Evolutionary conservation across 2,113 vertebrate genomes (phyloP).

Genomic region (Eulemur rufifrons): DNA sequence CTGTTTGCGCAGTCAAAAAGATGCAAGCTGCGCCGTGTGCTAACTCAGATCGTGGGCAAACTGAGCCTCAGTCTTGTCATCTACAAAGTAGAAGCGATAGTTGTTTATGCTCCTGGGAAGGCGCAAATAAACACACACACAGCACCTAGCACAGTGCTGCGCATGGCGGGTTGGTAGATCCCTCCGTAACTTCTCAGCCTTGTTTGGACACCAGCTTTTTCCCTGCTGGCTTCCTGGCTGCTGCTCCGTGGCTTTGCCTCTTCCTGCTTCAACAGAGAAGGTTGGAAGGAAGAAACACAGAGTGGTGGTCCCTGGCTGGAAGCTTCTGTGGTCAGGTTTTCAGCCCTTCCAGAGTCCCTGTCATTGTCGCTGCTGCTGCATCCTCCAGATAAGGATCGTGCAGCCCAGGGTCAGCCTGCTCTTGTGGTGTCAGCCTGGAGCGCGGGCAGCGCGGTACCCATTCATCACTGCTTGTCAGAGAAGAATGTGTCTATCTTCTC

Average conservation of each 20-base stretch:
- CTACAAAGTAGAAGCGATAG: neutral
- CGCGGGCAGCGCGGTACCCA: neutral
- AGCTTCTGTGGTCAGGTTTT: neutral
- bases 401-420: neutral
- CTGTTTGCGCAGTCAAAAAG: no score
- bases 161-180: neutral
- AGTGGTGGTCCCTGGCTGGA: neutral
- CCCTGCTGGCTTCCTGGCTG: neutral
- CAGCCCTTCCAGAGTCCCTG: neutral
- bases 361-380: neutral
- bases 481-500: slow-evolving; percentile 31
- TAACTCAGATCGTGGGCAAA: neutral
- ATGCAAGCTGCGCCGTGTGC: neutral
- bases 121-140: no score
- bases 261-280: neutral
- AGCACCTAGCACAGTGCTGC: neutral
- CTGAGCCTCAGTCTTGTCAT: neutral
- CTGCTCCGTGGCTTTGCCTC: neutral
- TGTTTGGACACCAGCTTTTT: neutral
- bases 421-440: neutral
- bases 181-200: neutral
- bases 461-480: slow-evolving; percentile 21
- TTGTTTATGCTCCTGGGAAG: neutral
- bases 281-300: neutral
- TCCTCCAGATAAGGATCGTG: neutral